Evolutionary conservation across 1,140 invertebrate species (phyloP).

Genomic region (Centruroides vittatus): DNA sequence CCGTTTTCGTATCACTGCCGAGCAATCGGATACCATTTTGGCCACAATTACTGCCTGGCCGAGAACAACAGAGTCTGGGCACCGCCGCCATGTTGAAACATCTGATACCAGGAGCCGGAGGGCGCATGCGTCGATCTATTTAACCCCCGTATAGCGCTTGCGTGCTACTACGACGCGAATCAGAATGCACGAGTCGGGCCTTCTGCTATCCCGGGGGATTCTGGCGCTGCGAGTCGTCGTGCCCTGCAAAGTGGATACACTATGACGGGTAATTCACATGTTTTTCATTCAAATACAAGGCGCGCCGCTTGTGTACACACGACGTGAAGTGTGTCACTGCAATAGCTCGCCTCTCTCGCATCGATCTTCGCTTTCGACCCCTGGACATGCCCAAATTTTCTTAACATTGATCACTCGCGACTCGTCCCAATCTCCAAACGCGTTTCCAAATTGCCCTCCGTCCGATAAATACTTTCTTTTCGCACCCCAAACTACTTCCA

Average conservation of each 20-base stretch:
- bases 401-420: too few relatives aligned
- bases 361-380: too few relatives aligned
- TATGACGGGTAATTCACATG: constrained; percentile 10
- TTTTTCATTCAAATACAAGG: constrained; percentile 14
- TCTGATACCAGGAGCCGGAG: constrained; percentile 24
- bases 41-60: constrained; percentile 16
- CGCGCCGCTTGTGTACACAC: background rate
- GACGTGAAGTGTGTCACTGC: background rate
- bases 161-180: constrained; percentile 6
- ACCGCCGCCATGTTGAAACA: constrained; percentile 31
- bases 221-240: constrained; percentile 1
- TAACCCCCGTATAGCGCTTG: constrained; percentile 16
- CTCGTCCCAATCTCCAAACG: too few relatives aligned
- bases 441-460: too few relatives aligned
- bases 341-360: background rate
- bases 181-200: constrained; percentile 19
- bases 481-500: too few relatives aligned
- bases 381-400: too few relatives aligned
- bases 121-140: constrained; percentile 22
- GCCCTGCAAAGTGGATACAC: constrained; percentile 8
- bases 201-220: background rate
- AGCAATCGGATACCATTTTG: constrained; percentile 17
- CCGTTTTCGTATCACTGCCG: constrained; percentile 21
- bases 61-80: constrained; percentile 30
- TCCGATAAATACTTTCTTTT: too few relatives aligned